Evolutionary conservation across 2,797 vertebrate species (phyloP).

Genomic region (Typhlichthys subterraneus): DNA sequence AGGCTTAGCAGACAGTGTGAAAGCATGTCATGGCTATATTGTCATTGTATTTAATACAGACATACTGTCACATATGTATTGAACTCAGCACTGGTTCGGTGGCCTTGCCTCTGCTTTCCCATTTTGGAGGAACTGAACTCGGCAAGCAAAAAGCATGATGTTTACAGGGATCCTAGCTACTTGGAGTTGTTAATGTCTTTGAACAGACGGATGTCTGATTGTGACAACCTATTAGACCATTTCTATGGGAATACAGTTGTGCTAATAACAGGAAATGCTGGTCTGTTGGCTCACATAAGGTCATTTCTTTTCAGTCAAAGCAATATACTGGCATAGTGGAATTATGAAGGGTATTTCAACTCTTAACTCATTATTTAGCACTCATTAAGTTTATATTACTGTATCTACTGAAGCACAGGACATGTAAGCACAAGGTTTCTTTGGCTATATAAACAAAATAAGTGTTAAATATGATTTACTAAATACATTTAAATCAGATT

Average conservation of each 20-base stretch:
- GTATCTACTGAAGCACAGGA: slow-evolving; percentile 25
- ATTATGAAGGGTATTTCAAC: slow-evolving; percentile 55
- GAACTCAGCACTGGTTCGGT: slow-evolving; percentile 63
- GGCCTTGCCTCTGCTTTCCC: slow-evolving; percentile 66
- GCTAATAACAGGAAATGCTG: slow-evolving; percentile 83
- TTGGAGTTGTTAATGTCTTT: slow-evolving; percentile 75
- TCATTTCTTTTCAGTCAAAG: slow-evolving; percentile 75
- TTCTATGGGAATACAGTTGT: slow-evolving; percentile 79
- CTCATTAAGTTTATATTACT: slow-evolving; percentile 9
- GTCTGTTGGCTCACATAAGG: slow-evolving; percentile 78
- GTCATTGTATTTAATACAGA: slow-evolving; percentile 20
- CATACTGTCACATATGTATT: slow-evolving; percentile 50
- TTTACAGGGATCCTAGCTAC: slow-evolving; percentile 72
- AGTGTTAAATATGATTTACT: too few species aligned
- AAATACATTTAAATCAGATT: too few species aligned
- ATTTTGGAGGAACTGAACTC: slow-evolving; percentile 77
- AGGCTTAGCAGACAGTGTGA: slow-evolving; percentile 39
- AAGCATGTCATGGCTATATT: slow-evolving; percentile 21
- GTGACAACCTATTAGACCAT: slow-evolving; percentile 78
- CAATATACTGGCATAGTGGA: slow-evolving; percentile 66
- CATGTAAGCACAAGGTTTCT: not conserved
- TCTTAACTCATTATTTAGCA: slow-evolving; percentile 30
- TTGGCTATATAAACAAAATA: too few species aligned
- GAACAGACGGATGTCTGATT: slow-evolving; percentile 79
- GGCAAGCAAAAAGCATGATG: slow-evolving; percentile 79